Evolutionary conservation across 2,888 invertebrate genomes (phyloP).

Genomic region (Heliconius sara): DNA sequence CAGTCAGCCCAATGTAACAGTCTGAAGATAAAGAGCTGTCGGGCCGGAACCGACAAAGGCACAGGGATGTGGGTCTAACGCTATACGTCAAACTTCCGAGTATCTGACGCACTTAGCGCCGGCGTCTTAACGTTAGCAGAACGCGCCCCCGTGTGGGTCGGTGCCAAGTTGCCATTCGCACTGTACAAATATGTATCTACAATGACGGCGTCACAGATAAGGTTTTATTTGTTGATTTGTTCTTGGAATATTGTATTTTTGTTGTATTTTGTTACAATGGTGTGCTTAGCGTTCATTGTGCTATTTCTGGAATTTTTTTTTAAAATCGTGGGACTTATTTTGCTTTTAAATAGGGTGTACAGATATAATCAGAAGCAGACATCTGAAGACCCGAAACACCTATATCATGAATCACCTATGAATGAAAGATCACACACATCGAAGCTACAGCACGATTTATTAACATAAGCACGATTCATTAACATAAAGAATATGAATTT

Average conservation of each 20-base stretch:
- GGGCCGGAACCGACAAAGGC: conserved; percentile 39
- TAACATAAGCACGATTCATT: background rate
- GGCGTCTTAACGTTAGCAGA: conserved; percentile 23
- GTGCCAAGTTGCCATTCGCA: conserved; percentile 15
- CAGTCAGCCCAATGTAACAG: background rate
- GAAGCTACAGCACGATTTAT: background rate
- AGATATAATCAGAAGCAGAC: background rate
- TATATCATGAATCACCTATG: background rate
- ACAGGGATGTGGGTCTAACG: conserved; percentile 36
- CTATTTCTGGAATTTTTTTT: background rate
- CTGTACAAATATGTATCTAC: background rate
- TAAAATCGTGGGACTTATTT: background rate
- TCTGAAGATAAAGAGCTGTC: background rate
- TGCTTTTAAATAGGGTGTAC: background rate
- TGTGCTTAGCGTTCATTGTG: background rate
- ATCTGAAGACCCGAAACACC: background rate
- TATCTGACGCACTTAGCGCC: conserved; percentile 42
- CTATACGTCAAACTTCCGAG: conserved; percentile 36
- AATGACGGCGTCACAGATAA: conserved; percentile 3
- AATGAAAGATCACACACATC: background rate
- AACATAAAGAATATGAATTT: background rate
- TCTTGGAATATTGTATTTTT: background rate
- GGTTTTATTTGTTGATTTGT: background rate
- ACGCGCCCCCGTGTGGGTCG: conserved; percentile 12
- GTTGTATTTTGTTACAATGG: background rate